Conservation (phyloP, 2,888 invertebrate species). For the Oligia strigilis region DNA sequence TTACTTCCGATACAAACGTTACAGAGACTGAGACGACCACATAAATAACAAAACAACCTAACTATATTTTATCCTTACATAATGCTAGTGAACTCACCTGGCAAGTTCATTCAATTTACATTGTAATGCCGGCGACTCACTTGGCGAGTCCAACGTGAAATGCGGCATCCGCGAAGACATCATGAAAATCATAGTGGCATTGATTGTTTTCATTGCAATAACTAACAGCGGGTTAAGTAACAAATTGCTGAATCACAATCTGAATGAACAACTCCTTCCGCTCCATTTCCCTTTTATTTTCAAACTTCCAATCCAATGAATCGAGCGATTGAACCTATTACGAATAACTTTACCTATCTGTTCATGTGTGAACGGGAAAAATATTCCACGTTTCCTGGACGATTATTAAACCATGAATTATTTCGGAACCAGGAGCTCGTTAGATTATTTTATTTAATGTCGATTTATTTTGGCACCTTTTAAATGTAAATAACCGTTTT, state of each 20-base stretch:
- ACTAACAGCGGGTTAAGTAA: conserved; percentile 67
- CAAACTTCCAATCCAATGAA: conserved; percentile 84
- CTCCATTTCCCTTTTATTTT: conserved; percentile 86
- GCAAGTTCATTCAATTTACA: no score
- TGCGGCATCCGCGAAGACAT: no score
- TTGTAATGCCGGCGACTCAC: no score
- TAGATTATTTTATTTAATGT: conserved; percentile 11
- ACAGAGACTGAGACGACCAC: no score
- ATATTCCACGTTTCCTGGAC: conserved; percentile 71
- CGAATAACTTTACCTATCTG: conserved; percentile 82
- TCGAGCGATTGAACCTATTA: conserved; percentile 85
- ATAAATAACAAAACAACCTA: no score
- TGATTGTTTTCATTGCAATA: conserved; percentile 49
- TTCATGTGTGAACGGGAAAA: conserved; percentile 78
- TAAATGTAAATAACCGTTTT: background rate
- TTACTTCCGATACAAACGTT: no score
- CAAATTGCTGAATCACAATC: conserved; percentile 82
- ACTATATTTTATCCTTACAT: no score
- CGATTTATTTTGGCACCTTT: conserved; percentile 9
- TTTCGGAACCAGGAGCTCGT: conserved; percentile 46
- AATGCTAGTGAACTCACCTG: no score
- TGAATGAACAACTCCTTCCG: conserved; percentile 85
- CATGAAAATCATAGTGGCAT: no score
- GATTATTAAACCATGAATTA: conserved; percentile 62
- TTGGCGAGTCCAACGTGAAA: no score